Evolutionary conservation across 2,888 invertebrate genomes (phyloP), one percentile per base, ranked within the genome.

Genomic region (Tiliacea aurago): DNA sequence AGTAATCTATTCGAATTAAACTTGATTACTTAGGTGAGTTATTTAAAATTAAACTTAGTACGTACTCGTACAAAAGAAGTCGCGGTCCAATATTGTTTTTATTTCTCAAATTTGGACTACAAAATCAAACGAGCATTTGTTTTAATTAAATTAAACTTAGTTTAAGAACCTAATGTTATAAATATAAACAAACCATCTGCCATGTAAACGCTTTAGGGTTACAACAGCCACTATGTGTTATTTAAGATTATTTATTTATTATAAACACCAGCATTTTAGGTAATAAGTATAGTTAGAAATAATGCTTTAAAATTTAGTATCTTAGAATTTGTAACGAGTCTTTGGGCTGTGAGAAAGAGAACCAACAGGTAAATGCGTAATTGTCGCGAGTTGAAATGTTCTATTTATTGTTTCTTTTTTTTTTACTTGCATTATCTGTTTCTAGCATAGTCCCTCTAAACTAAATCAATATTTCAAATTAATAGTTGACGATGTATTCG

Each of bases 291-390:
- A 77, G 37, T 58, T 72, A 83, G 75, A 78, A 78, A 80, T 78
- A 81, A 80, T 75, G 78, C 84, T 81, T 88, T 76, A 83, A 76
- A 65, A 4, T 73, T 55, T 70, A 83, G 71, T 73, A 76, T 80
- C 69, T 59, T 84, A 80, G 71, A 10, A 66, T 84, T 75, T 76
- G 61, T 86, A 81, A 83, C 75, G 74, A 86, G 78, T 86, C 83
- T 84, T 83, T 83, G 89, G 93, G 93, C 93, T 93, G 92, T 93
- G 92, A 92, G 89, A 89, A 88, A 86, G 86, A 86, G 84, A 89
- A 88, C 87, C 88, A 86, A 83, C 86, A 66, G 76, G 76, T 74
- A 81, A 84, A 80, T 76, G 83, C 71, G 67, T 83, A 69, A 59
- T n/a, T 66, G 73, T 78, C 49, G 66, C 23, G 45, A 77, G 41